Evolutionary conservation across 2,113 vertebrate genomes (phyloP).

Genomic region (Psittacus erithacus): DNA sequence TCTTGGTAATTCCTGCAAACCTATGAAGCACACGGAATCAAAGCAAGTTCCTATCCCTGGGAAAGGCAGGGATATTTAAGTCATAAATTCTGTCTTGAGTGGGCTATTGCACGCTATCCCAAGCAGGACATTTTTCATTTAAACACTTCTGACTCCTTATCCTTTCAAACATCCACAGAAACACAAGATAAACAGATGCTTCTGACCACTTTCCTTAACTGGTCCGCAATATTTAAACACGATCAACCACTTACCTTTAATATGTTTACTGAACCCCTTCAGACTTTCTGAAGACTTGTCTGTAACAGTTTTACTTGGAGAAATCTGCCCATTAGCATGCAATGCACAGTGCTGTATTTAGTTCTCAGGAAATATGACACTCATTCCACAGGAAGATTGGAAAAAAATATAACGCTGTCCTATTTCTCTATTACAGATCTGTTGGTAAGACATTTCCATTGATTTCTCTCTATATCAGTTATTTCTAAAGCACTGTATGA

Average conservation of each 20-base stretch:
- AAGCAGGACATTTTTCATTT: neutral
- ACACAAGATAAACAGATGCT: neutral
- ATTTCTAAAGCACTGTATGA: neutral
- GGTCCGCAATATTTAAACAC: neutral
- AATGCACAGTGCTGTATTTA: neutral
- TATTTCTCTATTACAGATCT: conserved; percentile 25
- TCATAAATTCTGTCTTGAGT: neutral
- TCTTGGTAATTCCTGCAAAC: neutral
- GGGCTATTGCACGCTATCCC: neutral
- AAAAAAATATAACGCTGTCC: neutral
- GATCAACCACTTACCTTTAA: neutral
- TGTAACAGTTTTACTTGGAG: neutral
- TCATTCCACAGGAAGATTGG: neutral
- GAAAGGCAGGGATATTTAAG: neutral
- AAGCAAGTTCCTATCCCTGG: neutral
- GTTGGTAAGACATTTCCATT: neutral
- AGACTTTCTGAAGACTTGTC: neutral
- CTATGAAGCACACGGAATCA: neutral
- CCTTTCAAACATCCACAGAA: neutral
- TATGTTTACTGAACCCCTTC: neutral
- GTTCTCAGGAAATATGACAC: neutral
- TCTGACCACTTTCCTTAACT: neutral
- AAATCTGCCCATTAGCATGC: neutral
- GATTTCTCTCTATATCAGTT: neutral
- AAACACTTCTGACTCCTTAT: neutral